These are phyloP conservation scores for Alsophila aescularia DNA, from an alignment of 2,888 invertebrate genomes.

Conservation along the genomic window DNA sequence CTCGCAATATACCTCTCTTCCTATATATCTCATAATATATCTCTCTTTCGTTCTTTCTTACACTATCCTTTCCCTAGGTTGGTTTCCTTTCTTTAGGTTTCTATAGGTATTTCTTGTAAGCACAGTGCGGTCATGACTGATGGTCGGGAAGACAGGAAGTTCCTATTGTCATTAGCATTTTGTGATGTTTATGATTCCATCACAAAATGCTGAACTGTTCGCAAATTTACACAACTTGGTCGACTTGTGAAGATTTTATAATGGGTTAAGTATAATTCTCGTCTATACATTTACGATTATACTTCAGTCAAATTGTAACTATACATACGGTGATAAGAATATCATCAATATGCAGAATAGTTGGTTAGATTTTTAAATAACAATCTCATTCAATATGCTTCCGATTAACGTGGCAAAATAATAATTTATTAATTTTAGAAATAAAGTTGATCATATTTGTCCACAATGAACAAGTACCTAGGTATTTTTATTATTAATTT, in stretches of 20 bases:
- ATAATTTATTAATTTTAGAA: too few species aligned
- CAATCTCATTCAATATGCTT: too few species aligned
- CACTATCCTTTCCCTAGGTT: not conserved
- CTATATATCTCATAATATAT: too few species aligned
- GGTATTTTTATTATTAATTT: too few species aligned
- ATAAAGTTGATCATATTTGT: too few species aligned
- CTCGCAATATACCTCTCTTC: too few species aligned
- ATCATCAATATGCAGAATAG: too few species aligned
- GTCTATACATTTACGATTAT: too few species aligned
- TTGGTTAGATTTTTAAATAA: too few species aligned
- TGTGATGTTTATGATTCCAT: conserved; percentile 16
- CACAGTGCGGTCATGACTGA: conserved; percentile 3
- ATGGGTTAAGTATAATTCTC: not conserved
- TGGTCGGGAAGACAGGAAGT: conserved; percentile 31
- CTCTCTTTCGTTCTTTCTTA: not conserved
- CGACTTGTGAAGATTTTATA: conserved; percentile 7
- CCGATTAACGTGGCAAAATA: too few species aligned
- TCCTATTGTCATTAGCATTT: conserved; percentile 31
- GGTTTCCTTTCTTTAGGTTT: too few species aligned
- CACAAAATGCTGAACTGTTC: conserved; percentile 21
- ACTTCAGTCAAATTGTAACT: not conserved
- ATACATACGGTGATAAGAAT: not conserved
- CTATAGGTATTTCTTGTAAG: conserved; percentile 21
- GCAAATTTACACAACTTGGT: conserved; percentile 20
- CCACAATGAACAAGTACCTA: too few species aligned